Evolutionary conservation across 1,140 invertebrate species (phyloP), one percentile per base, ranked within the genome.

Genomic region (Papilio xuthus): DNA sequence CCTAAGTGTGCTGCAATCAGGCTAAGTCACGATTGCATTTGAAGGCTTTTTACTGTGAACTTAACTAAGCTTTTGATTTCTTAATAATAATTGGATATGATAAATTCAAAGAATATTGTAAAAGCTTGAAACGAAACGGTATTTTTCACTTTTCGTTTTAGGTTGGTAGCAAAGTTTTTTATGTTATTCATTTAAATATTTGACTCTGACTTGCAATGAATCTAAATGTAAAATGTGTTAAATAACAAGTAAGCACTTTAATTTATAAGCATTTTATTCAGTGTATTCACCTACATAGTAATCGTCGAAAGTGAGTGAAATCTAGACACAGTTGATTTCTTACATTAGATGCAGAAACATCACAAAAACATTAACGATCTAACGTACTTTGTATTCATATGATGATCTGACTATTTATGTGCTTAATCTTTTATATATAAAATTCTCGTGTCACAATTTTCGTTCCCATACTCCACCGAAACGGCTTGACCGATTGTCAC

Each of bases 1-100:
- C 75, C 63, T 84, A 84, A 83, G 80, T 81, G 82, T 79, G 80
- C 81, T 78, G 67, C 80, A 53, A 74, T 69, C 83, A 75, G 81
- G 78, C 80, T 80, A 79, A 84, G 80, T 80, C 79, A 82, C 83
- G 81, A 81, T 79, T 80, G 71, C 20, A 63, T 63, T 44, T 47
- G 18, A 53, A 26, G 26, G 15, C 6, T 77, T 77, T 77, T 60
- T 77, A 77, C 13, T n/a, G 42, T 32, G 2, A 15, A 53, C 56
- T 9, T 60, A 26, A 63, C 9, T 15, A 13, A 26, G 56, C 26
- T 32, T 63, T 26, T 63, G 60, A 32, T 63, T 26, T 63, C 12
- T 60, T 15, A 28, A 26, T 13, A 63, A 63, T 63, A 63, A 63
- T 63, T 63, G 12, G 12, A 23, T 23, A 60, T 2, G 26, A 32